Evolutionary conservation across 2,888 invertebrate genomes (phyloP), one percentile per base, ranked within the genome.

Genomic region (Acleris literana): DNA sequence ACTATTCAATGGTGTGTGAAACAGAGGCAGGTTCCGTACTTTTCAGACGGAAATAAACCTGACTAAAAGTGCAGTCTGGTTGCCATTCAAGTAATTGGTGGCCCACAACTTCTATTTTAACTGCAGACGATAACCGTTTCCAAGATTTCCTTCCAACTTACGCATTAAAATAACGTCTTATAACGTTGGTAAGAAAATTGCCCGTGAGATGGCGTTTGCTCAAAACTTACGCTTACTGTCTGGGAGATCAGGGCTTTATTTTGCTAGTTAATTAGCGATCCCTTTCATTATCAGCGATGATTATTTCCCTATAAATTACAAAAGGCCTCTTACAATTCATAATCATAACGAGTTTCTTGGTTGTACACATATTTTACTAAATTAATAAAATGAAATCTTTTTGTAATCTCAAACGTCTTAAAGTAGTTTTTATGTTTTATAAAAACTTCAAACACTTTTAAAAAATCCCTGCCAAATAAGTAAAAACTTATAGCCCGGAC

Each of bases 11-110:
- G 57, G 55, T 54, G 65, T 68, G 65, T 62, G 58, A 62, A 62
- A 51, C 49, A 48, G 46, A 22, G 59, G 20, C 52, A 58, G 22
- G 58, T 46, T 56, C 22, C 44, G n/a, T 64, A 64, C 53, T 64
- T 64, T 59, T 59, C 56, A 51, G 62, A 71, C 77, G 76, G 79
- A 80, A 83, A 78, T 77, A 80, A 81, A 79, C 76, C 55, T 61
- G 69, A 72, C 69, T 68, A 64, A 76, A 72, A 75, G 75, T 76
- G 77, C 74, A 78, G 77, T 75, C 77, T 77, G 78, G 80, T 79
- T 81, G 76, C 81, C 79, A 81, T 85, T 81, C 74, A 78, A 82
- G 83, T 86, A 86, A 88, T 87, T 83, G 84, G 78, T 80, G 77
- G 81, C 76, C 79, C 79, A 68, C 84, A 89, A 88, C 81, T 86